phyloP scores from a whole-genome alignment of 2,113 vertebrate species.

The Mellivora capensis region DNA sequence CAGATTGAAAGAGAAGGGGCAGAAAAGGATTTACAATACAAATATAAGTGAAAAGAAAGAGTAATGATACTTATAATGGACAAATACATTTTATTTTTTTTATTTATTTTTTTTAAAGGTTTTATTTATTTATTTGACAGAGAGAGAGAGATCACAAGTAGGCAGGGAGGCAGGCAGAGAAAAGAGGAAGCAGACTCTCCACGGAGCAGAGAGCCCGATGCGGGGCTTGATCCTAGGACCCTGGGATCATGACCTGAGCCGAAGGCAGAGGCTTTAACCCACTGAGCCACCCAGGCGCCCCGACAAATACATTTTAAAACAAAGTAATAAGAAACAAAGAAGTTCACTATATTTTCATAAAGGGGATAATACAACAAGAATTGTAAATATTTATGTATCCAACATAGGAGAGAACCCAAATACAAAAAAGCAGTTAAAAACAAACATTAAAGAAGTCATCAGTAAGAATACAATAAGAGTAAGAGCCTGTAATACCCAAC shows the following conservation, averaged over 20 bases:
- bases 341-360: neutral
- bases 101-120: no score
- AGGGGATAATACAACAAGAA: neutral
- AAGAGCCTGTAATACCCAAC: neutral
- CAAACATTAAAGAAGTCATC: neutral
- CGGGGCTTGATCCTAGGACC: no score
- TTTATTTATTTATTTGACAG: no score
- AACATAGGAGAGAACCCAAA: neutral
- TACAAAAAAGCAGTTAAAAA: neutral
- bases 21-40: neutral
- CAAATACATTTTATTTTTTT: neutral
- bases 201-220: no score
- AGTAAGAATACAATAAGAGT: neutral
- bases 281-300: no score
- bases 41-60: neutral
- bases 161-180: no score
- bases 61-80: neutral
- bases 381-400: neutral
- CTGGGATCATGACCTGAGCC: no score
- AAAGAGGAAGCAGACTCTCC: no score
- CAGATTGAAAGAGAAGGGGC: neutral
- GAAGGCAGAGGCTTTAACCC: no score
- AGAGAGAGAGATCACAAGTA: no score
- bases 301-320: neutral
- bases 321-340: neutral